Percentiles rank a stretch among this genome's conserved stretches.
Evolutionary conservation across 2,797 vertebrate genomes (phyloP).

Genomic region (Platyrinchus mystaceus): DNA sequence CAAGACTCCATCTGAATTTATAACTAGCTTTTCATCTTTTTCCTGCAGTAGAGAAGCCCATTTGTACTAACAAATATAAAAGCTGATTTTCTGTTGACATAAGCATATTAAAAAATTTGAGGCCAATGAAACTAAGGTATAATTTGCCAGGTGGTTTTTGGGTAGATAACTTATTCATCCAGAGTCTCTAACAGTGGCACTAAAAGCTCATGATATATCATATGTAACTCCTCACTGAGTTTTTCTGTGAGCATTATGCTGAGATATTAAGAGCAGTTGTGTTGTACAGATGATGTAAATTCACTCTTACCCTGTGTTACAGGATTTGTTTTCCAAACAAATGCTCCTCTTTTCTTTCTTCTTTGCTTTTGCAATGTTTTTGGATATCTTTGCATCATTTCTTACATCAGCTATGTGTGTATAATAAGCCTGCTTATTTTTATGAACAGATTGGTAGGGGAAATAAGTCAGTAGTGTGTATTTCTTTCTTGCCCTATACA

Average conservation of each 20-base stretch:
- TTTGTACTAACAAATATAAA: neutral
- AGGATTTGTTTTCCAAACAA: neutral
- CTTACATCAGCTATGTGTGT: neutral
- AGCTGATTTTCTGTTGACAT: neutral
- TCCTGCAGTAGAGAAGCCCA: neutral
- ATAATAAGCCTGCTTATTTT: neutral
- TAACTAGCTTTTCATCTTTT: neutral
- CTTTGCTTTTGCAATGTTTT: neutral
- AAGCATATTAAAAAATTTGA: neutral
- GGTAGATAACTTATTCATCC: neutral
- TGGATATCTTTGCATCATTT: neutral
- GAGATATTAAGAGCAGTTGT: neutral
- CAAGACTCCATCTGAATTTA: neutral
- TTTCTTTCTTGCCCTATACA: neutral
- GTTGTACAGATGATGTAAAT: neutral
- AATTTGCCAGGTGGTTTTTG: neutral
- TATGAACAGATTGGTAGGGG: neutral
- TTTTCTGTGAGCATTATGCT: neutral
- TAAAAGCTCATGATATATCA: neutral
- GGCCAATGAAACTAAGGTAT: neutral
- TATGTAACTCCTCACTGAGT: neutral
- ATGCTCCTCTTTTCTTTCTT: neutral
- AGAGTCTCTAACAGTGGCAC: neutral
- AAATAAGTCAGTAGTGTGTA: neutral
- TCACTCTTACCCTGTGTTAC: neutral